Conservation (phyloP, 1,140 invertebrate genomes). For the Teleopsis dalmanni region DNA sequence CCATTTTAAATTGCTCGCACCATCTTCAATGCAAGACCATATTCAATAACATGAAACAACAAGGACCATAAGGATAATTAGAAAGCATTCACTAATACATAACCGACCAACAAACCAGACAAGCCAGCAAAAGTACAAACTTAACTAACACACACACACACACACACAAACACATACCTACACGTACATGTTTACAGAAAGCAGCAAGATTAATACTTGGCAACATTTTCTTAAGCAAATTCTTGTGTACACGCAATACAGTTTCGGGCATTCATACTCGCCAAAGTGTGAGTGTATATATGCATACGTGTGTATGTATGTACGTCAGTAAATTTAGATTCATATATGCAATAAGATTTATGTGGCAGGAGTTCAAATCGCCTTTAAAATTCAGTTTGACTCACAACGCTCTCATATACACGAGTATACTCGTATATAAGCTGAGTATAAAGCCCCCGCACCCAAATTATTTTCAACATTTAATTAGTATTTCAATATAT, state of each 20-base stretch:
- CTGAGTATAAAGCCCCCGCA: background rate
- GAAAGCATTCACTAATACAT: constrained; percentile 6
- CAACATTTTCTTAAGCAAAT: too few relatives aligned
- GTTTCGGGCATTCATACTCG: background rate
- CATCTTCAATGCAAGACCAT: background rate
- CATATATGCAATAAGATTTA: background rate
- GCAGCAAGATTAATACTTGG: too few relatives aligned
- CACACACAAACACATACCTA: constrained; percentile 15
- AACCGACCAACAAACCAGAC: too few relatives aligned
- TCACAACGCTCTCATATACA: background rate
- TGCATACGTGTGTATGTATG: background rate
- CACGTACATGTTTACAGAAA: constrained; percentile 4
- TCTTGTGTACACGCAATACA: background rate
- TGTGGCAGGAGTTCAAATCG: background rate
- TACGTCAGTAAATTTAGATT: background rate
- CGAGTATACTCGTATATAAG: background rate
- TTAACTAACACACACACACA: constrained; percentile 7
- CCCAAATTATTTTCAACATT: constrained; percentile 11
- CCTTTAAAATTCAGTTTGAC: background rate
- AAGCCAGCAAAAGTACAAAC: too few relatives aligned
- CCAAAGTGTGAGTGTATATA: background rate
- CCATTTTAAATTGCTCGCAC: constrained; percentile 1
- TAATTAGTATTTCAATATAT: constrained; percentile 11
- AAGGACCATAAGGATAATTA: constrained; percentile 12
- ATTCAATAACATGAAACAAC: constrained; percentile 10